A percentile compares a stretch with the other conserved stretches of the same genome.
Conservation (phyloP, 92 coral and sea anemone species). For the Zoanthus gigantus region DNA sequence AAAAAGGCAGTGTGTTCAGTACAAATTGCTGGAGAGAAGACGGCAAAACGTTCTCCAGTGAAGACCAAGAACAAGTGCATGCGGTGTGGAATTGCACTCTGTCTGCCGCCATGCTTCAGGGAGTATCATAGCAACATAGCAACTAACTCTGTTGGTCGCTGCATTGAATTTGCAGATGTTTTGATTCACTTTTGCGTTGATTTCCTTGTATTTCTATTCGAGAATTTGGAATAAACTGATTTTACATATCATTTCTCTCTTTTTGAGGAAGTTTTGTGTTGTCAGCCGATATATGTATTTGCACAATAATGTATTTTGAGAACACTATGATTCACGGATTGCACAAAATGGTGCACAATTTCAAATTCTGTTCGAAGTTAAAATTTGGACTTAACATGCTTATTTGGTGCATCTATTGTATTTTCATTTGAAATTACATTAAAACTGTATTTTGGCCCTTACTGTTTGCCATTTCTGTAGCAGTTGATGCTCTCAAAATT, state of each 20-base stretch:
- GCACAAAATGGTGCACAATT: neutral
- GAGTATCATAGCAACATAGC: neutral
- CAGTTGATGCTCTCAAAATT: conserved; percentile 3
- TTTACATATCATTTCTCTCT: neutral
- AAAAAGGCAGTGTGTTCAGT: conserved; percentile 28
- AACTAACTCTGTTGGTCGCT: neutral
- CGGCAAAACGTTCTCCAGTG: conserved; percentile 8
- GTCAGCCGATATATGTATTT: neutral
- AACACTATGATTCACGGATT: neutral
- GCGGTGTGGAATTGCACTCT: conserved; percentile 24
- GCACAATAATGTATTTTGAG: neutral
- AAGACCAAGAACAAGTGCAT: conserved; percentile 1
- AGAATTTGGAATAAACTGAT: neutral
- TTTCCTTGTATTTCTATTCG: neutral
- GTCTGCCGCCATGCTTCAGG: neutral
- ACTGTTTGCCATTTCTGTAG: neutral
- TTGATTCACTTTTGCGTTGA: neutral
- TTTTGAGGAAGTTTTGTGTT: neutral
- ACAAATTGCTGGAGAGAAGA: conserved; percentile 27
- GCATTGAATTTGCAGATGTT: neutral
- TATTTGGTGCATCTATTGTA: neutral
- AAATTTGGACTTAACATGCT: neutral
- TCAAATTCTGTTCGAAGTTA: neutral
- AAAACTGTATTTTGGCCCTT: neutral
- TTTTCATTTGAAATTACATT: neutral